Conservation (phyloP, 2,113 vertebrate species). For the Murina feae region DNA sequence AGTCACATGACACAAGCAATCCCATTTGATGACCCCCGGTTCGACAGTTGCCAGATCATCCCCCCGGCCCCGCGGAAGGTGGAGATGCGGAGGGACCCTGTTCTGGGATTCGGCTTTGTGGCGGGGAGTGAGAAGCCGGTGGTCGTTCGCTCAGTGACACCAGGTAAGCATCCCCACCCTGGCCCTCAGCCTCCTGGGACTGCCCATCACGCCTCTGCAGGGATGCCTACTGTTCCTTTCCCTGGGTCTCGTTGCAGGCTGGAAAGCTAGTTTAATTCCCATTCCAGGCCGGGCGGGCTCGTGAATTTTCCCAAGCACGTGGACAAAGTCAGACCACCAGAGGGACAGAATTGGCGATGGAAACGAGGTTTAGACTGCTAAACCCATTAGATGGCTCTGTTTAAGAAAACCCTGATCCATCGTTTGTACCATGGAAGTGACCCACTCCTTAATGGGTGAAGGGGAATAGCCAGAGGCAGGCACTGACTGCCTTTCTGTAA, state of each 20-base stretch:
- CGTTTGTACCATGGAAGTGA: neutral
- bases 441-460: neutral
- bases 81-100: conserved; percentile 98
- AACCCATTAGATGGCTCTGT: neutral
- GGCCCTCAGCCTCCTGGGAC: neutral
- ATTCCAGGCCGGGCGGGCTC: neutral
- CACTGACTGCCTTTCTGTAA: neutral
- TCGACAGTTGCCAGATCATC: conserved; percentile 92
- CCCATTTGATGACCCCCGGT: conserved; percentile 93
- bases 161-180: conserved; percentile 84
- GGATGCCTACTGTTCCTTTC: neutral
- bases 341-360: neutral
- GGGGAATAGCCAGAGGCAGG: neutral
- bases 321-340: neutral
- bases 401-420: conserved; percentile 8
- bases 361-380: neutral
- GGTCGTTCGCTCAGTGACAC: conserved; percentile 97
- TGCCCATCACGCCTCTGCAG: neutral
- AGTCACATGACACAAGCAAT: conserved; percentile 93
- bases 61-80: conserved; percentile 93
- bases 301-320: neutral
- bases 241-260: neutral
- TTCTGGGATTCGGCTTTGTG: conserved; percentile 98
- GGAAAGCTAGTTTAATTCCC: neutral
- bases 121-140: conserved; percentile 99